Evolutionary conservation across 2,888 invertebrate species (phyloP).

Genomic region (Eilema griseolum): DNA sequence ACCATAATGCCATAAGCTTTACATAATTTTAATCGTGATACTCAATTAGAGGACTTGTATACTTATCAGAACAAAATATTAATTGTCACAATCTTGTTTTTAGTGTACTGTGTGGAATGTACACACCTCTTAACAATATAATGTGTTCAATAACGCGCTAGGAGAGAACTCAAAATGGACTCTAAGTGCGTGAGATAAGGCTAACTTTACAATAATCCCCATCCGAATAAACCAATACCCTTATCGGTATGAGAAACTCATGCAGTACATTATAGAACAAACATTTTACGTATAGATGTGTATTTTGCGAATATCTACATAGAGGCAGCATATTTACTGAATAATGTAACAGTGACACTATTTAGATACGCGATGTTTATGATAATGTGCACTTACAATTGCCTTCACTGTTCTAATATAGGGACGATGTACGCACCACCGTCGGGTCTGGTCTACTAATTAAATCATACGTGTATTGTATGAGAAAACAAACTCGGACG

Average conservation of each 20-base stretch:
- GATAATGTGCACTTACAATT: slow-evolving; percentile 69
- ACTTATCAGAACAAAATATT: slow-evolving; percentile 70
- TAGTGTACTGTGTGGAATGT: slow-evolving; percentile 66
- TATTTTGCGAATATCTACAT: slow-evolving; percentile 85
- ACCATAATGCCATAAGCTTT: slow-evolving; percentile 77
- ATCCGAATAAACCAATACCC: slow-evolving; percentile 10
- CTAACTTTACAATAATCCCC: slow-evolving; percentile 19
- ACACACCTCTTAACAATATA: slow-evolving; percentile 33
- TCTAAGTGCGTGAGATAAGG: slow-evolving; percentile 10
- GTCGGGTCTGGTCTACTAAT: neutral
- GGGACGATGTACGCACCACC: slow-evolving; percentile 24
- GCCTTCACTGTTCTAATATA: slow-evolving; percentile 67
- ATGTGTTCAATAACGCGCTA: slow-evolving; percentile 22
- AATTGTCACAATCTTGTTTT: slow-evolving; percentile 70
- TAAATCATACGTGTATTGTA: neutral
- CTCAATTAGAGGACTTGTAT: slow-evolving; percentile 72
- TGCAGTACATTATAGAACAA: slow-evolving; percentile 68
- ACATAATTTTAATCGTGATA: slow-evolving; percentile 78
- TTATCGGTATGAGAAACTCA: slow-evolving; percentile 8
- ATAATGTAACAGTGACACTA: slow-evolving; percentile 64
- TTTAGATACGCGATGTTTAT: slow-evolving; percentile 68
- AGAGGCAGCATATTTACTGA: slow-evolving; percentile 82
- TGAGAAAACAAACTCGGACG: neutral
- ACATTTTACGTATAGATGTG: slow-evolving; percentile 72
- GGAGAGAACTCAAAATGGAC: neutral